A percentile compares a stretch with the other conserved stretches of the same genome.
Conservation (phyloP, 2,113 vertebrate species). For the Myotis yumanensis region DNA sequence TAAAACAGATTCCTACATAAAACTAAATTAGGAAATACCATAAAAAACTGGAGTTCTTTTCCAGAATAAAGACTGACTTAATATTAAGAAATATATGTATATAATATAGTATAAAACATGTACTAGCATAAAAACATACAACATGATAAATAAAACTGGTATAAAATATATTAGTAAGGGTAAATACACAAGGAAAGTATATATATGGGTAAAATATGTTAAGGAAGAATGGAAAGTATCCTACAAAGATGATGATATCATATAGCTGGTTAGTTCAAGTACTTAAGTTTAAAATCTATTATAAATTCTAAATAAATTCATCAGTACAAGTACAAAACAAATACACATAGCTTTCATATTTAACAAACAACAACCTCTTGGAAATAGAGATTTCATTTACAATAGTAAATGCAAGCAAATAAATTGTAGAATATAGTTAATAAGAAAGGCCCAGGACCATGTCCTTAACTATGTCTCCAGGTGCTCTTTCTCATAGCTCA, state of each 20-base stretch:
- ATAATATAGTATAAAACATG: not conserved
- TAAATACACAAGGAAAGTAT: not conserved
- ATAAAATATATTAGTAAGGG: not conserved
- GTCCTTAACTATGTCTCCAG: not conserved
- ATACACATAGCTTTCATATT: not conserved
- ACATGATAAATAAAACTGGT: not conserved
- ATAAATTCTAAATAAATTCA: not conserved
- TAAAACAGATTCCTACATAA: not conserved
- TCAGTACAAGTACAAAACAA: not conserved
- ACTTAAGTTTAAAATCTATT: not conserved
- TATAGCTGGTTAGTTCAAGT: not conserved
- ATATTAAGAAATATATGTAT: not conserved
- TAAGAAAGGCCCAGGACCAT: not conserved
- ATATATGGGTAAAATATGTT: not conserved
- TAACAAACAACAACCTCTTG: not conserved
- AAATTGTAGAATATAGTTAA: not conserved
- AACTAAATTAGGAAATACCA: not conserved
- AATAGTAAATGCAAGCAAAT: not conserved
- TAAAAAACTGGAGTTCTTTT: not conserved
- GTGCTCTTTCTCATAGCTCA: not conserved
- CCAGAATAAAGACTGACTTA: not conserved
- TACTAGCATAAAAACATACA: not conserved
- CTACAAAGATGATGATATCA: not conserved
- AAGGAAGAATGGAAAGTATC: not conserved
- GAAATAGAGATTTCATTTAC: not conserved